phyloP scores from a whole-genome alignment of 2,888 invertebrate genomes.

The Pristionchus arcanus region DNA sequence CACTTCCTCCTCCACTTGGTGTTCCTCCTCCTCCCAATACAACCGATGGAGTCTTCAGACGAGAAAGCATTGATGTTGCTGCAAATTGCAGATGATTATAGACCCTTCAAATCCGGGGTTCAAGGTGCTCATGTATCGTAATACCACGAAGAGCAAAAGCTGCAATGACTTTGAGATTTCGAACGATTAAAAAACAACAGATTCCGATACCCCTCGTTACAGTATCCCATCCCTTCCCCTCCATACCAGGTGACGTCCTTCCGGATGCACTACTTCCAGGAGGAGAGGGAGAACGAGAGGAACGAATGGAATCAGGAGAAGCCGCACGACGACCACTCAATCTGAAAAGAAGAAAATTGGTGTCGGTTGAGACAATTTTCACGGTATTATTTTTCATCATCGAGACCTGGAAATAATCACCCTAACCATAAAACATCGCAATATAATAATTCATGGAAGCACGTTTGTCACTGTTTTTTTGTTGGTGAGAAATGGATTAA shows the following conservation, averaged over 20 bases:
- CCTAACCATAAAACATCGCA: too few species aligned
- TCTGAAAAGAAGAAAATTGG: background rate
- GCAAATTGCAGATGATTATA: background rate
- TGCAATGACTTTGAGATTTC: background rate
- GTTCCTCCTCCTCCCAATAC: slow-evolving; percentile 58
- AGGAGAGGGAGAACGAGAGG: slow-evolving; percentile 75
- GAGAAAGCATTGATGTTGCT: slow-evolving; percentile 60
- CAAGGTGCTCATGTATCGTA: background rate
- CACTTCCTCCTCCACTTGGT: background rate
- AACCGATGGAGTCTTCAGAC: slow-evolving; percentile 72
- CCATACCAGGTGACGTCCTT: slow-evolving; percentile 66
- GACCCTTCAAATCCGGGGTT: background rate
- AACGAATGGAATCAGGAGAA: slow-evolving; percentile 74
- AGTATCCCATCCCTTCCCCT: background rate
- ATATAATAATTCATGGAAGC: too few species aligned
- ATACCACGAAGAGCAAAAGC: background rate
- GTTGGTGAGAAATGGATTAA: too few species aligned
- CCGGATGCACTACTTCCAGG: slow-evolving; percentile 73
- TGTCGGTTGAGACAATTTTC: too few species aligned
- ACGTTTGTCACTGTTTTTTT: too few species aligned
- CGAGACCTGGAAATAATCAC: too few species aligned
- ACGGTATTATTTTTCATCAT: too few species aligned
- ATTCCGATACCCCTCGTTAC: background rate
- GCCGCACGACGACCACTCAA: slow-evolving; percentile 71
- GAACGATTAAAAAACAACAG: background rate